Evolutionary conservation across 92 coral and sea anemone species (phyloP).

Genomic region (Epizoanthus illoricatus): DNA sequence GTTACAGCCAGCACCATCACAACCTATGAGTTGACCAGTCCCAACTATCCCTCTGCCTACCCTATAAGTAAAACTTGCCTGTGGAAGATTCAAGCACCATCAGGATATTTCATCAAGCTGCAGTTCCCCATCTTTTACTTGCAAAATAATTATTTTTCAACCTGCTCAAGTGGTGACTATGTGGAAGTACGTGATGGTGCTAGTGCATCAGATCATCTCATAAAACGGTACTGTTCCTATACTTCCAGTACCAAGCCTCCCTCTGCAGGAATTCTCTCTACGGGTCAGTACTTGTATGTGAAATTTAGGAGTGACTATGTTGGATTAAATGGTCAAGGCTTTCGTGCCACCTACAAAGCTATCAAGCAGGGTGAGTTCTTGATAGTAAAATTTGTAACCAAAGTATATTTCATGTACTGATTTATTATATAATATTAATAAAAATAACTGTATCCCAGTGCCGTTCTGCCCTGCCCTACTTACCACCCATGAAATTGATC

Average conservation of each 20-base stretch:
- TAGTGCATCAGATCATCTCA: too few species aligned
- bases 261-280: neutral
- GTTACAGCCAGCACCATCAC: neutral
- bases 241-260: neutral
- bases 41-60: neutral
- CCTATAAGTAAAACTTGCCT: neutral
- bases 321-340: neutral
- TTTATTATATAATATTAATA: too few species aligned
- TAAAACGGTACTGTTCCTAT: neutral
- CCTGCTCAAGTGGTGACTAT: neutral
- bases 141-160: neutral
- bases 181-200: too few species aligned
- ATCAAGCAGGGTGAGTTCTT: neutral
- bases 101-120: too few species aligned
- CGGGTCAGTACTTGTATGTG: neutral
- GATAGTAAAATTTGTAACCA: too few species aligned
- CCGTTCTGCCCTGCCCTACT: too few species aligned
- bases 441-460: too few species aligned
- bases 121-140: neutral
- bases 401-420: too few species aligned
- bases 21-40: neutral
- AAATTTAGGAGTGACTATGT: neutral
- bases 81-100: conserved; percentile 1
- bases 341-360: conserved; percentile 4
- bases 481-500: too few species aligned